phyloP scores from a whole-genome alignment of 2,113 vertebrate genomes.

The Myiagra hebetior region DNA sequence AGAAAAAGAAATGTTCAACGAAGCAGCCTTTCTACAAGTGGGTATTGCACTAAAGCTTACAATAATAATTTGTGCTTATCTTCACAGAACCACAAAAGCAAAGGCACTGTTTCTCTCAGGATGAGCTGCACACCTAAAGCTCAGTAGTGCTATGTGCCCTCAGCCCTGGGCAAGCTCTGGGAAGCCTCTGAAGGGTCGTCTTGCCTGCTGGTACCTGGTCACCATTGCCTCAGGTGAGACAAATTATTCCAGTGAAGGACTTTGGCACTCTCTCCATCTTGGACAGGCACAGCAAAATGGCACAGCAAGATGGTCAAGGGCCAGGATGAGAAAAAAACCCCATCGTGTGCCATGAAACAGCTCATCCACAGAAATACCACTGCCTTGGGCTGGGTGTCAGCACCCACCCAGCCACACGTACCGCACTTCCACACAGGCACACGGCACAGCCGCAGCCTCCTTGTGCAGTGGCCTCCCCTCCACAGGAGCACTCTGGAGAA shows the following conservation, averaged over 20 bases:
- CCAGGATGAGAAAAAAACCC: background rate
- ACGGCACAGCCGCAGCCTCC: accelerated
- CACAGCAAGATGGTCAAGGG: background rate
- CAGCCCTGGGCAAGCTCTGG: background rate
- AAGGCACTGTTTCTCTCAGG: background rate
- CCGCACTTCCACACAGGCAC: accelerated
- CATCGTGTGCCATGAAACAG: accelerated
- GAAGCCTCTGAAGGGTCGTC: background rate
- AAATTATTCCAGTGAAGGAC: background rate
- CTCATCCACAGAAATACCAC: background rate
- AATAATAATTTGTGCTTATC: background rate
- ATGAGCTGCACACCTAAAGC: background rate
- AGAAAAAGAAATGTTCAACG: background rate
- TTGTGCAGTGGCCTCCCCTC: accelerated
- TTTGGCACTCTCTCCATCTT: background rate
- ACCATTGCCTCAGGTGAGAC: background rate
- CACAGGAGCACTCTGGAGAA: background rate
- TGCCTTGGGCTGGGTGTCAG: background rate
- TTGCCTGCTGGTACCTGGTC: background rate
- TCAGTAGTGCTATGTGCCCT: background rate
- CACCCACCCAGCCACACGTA: background rate
- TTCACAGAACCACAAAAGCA: background rate
- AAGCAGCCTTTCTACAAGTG: background rate
- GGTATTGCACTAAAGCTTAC: background rate
- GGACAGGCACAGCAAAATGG: background rate